Evolutionary conservation across 2,888 invertebrate genomes (phyloP).

Genomic region (Melinaea menophilus): DNA sequence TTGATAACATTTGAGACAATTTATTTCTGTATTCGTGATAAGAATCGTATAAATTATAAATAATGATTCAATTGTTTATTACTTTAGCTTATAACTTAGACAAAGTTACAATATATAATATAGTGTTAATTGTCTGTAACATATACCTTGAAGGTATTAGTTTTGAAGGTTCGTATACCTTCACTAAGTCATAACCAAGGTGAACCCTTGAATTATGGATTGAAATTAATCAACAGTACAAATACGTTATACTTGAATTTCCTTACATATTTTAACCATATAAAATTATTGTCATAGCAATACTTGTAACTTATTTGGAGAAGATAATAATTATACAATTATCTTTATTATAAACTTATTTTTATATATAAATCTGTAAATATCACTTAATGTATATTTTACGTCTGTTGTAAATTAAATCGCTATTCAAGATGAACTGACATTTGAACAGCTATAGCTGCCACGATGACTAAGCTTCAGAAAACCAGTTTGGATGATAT

Average conservation of each 20-base stretch:
- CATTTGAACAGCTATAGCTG: slow-evolving; percentile 62
- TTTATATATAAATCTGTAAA: background rate
- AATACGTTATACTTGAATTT: background rate
- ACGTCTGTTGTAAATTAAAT: slow-evolving; percentile 24
- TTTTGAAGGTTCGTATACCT: slow-evolving; percentile 21
- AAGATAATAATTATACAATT: background rate
- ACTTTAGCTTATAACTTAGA: no score
- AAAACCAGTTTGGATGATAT: slow-evolving; percentile 56
- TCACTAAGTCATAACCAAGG: slow-evolving; percentile 31
- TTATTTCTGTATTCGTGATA: background rate
- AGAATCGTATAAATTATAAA: no score
- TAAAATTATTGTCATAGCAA: background rate
- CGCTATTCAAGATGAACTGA: slow-evolving; percentile 52
- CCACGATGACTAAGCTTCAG: slow-evolving; percentile 63
- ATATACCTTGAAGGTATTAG: background rate
- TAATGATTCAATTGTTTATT: background rate
- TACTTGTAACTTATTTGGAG: background rate
- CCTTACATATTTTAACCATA: background rate
- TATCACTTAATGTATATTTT: background rate
- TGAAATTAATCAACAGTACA: slow-evolving; percentile 2
- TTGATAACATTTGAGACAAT: background rate
- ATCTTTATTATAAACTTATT: background rate
- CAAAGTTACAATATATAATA: background rate
- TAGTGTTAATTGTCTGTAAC: background rate
- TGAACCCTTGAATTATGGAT: slow-evolving; percentile 24